These are phyloP conservation scores for Diplazon laetatorius DNA, from an alignment of 2,888 invertebrate species.

Conservation along the genomic window DNA sequence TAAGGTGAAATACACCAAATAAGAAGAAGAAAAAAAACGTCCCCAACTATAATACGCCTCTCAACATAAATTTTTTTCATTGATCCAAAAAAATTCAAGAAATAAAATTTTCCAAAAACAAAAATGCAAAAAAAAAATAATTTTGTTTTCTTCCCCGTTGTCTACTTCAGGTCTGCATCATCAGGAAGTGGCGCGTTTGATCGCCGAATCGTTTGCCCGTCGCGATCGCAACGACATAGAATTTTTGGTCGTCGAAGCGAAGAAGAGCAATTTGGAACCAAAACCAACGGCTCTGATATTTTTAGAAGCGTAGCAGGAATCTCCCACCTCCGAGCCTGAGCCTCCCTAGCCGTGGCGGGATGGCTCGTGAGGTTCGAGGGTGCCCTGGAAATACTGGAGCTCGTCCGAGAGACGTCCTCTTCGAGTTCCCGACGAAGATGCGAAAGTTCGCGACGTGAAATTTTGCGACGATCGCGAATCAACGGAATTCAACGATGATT, in stretches of 20 bases:
- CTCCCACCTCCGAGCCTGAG: constrained; percentile 82
- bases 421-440: constrained; percentile 54
- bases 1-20: too few species aligned
- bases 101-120: too few species aligned
- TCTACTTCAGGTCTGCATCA: constrained; percentile 80
- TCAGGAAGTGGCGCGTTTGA: constrained; percentile 93
- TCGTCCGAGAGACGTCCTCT: constrained; percentile 56
- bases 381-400: constrained; percentile 62
- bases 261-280: constrained; percentile 95
- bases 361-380: constrained; percentile 61
- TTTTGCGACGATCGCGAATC: neutral
- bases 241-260: constrained; percentile 96
- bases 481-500: constrained; percentile 25
- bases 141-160: too few species aligned
- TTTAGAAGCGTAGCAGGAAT: constrained; percentile 93
- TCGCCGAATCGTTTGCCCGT: constrained; percentile 96
- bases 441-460: constrained; percentile 9
- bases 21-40: too few species aligned
- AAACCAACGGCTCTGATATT: constrained; percentile 96
- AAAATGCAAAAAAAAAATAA: too few species aligned
- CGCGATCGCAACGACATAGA: constrained; percentile 94
- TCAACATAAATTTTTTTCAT: too few species aligned
- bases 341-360: constrained; percentile 75
- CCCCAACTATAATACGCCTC: too few species aligned
- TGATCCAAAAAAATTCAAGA: too few species aligned